Evolutionary conservation across 2,888 invertebrate genomes (phyloP).

Genomic region (Tineola bisselliella): DNA sequence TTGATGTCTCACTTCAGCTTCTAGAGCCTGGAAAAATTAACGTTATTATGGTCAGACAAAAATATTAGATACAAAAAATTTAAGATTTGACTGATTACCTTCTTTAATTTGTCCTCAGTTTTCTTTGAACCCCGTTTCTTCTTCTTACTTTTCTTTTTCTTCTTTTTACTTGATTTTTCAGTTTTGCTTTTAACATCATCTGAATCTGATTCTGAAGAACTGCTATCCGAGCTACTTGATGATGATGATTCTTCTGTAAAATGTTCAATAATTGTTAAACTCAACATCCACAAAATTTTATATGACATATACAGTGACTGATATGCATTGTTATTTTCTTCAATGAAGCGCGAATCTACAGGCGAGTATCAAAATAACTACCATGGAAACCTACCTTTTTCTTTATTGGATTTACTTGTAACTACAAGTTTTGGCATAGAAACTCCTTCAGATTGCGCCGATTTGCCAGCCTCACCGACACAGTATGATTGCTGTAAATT

Average conservation of each 20-base stretch:
- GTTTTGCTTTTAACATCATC: conserved; percentile 51
- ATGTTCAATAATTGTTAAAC: conserved; percentile 11
- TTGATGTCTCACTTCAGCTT: conserved; percentile 70
- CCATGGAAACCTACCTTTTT: not conserved
- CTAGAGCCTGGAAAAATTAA: conserved; percentile 59
- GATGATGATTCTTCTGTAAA: conserved; percentile 40
- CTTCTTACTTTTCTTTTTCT: conserved; percentile 46
- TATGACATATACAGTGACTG: too few relatives aligned
- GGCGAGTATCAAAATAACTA: too few relatives aligned
- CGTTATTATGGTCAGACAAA: not conserved
- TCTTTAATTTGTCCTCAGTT: conserved; percentile 64
- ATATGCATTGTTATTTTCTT: too few relatives aligned
- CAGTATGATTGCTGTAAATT: conserved; percentile 81
- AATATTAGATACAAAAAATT: too few relatives aligned
- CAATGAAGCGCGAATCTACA: too few relatives aligned
- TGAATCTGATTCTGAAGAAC: conserved; percentile 41
- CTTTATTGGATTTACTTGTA: not conserved
- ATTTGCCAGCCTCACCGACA: conserved; percentile 74
- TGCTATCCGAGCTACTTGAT: conserved; percentile 39
- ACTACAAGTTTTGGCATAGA: not conserved
- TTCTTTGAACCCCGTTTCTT: conserved; percentile 53
- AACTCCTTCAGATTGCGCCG: conserved; percentile 19
- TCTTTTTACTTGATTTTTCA: conserved; percentile 60
- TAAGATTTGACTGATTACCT: conserved; percentile 30
- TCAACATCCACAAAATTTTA: too few relatives aligned